These are phyloP conservation scores for Radopholus similis DNA, from an alignment of 1,140 invertebrate genomes.

Conservation along the genomic window DNA sequence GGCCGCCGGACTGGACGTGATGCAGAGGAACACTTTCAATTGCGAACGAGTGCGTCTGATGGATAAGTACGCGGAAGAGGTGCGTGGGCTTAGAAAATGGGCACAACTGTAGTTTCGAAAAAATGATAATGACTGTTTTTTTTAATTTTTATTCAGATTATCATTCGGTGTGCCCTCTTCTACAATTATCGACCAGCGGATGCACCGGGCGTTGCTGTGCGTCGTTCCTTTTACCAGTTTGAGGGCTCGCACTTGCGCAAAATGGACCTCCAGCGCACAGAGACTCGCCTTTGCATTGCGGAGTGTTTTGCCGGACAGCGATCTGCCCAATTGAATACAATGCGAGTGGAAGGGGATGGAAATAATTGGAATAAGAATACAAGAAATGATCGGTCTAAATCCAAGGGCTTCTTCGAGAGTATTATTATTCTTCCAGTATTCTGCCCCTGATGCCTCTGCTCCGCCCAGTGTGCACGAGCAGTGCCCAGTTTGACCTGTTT, in stretches of 20 bases:
- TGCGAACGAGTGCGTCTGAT: slow-evolving; percentile 4
- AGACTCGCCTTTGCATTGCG: too few relatives aligned
- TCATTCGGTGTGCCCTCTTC: slow-evolving; percentile 18
- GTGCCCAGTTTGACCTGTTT: too few relatives aligned
- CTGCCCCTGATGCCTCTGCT: too few relatives aligned
- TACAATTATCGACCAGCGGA: slow-evolving; percentile 22
- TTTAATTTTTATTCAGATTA: slow-evolving; percentile 21
- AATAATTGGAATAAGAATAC: too few relatives aligned
- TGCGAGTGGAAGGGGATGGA: too few relatives aligned
- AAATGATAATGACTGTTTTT: neutral
- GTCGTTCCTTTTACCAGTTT: slow-evolving; percentile 11
- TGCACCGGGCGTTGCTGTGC: neutral
- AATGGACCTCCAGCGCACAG: neutral
- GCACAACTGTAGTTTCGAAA: slow-evolving; percentile 4
- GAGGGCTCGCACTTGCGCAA: slow-evolving; percentile 4
- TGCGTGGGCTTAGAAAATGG: slow-evolving; percentile 9
- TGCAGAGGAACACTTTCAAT: neutral
- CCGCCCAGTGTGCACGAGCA: too few relatives aligned
- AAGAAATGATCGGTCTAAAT: too few relatives aligned
- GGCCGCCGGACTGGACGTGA: neutral
- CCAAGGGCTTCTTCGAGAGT: too few relatives aligned
- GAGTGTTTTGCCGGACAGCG: too few relatives aligned
- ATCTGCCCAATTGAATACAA: too few relatives aligned
- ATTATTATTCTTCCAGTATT: too few relatives aligned
- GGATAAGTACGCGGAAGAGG: slow-evolving; percentile 31